A percentile compares a stretch with the other conserved stretches of the same genome.
These are phyloP conservation scores for Xenus cinereus DNA, from an alignment of 2,113 vertebrate species.

Conservation along the genomic window DNA sequence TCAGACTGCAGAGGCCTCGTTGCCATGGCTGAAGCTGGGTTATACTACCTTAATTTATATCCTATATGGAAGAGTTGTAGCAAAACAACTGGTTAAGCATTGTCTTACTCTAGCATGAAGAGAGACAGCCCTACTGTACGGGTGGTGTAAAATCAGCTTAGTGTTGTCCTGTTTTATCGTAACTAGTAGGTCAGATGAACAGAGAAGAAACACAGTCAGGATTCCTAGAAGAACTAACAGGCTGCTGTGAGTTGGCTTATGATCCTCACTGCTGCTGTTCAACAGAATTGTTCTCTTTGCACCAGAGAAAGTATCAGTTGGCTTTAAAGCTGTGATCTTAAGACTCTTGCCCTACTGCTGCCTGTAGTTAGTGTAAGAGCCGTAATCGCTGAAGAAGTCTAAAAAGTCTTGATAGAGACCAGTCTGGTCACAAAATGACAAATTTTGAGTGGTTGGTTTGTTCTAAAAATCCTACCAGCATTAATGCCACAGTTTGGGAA, in stretches of 20 bases:
- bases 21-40: background rate
- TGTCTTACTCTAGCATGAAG: background rate
- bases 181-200: background rate
- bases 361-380: background rate
- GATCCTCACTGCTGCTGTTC: background rate
- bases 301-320: background rate
- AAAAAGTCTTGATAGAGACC: background rate
- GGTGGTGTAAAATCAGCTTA: background rate
- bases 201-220: background rate
- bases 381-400: background rate
- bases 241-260: background rate
- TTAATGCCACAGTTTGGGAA: background rate
- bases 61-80: background rate
- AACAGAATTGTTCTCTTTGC: background rate
- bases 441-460: background rate
- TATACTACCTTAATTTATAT: background rate
- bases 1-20: background rate
- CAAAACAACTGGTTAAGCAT: background rate
- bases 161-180: background rate
- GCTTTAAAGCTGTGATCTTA: background rate
- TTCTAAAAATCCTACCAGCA: background rate
- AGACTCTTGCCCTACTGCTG: background rate
- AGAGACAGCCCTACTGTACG: background rate
- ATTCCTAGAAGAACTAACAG: background rate
- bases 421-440: background rate